Base-by-base conservation (phyloP, 2,113 vertebrate genomes). In the Struthidea cinerea region DNA sequence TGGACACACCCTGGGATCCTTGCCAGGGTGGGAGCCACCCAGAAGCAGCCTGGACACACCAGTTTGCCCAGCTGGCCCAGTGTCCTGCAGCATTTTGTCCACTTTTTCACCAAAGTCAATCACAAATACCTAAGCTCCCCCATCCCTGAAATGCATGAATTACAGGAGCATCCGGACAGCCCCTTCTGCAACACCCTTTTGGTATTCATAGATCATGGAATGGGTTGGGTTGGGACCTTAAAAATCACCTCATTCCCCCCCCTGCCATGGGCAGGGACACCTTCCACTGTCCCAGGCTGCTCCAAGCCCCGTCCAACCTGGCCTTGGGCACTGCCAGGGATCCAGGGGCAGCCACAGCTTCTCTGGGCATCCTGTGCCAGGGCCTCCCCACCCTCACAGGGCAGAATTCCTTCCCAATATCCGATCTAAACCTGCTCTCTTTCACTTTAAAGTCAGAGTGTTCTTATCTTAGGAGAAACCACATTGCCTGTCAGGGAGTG, bases 261-360 rank as follows among this genome's bases (percentile, higher is more conserved):
- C 12, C 30, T 65, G 24, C 50, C 32, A 33, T 18, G 44, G 46
- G 3, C 26, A 68, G 37, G 22, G 26, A 27, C 53, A 37, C 6
- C 17, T 61, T 9, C 46, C 64, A 28, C 46, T 11, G 1, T 7
- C 22, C 37, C 63, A 77, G 33, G 33, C 0, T 37, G 26, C 7
- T 60, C 46, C 50, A 47, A 64, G 7, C 28, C n/a, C 22, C 1
- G 0, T 39, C 49, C 46, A 77, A 0, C 14, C 46, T 69, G 55
- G 33, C 18, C 55, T 87, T 3, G 84, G 3, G 4, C 46, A 33
- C 5, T 60, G 5, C 27, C 53, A 67, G 32, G 32, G 52, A 37
- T 37, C 55, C 42, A 59, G 27, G 30, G 11, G 13, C 44, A 86
- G 26, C 44, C 44, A 68, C 53, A 68, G 61, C 14, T 77, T 15